Evolutionary conservation across 2,888 invertebrate species (phyloP).

Genomic region (Mantis religiosa): DNA sequence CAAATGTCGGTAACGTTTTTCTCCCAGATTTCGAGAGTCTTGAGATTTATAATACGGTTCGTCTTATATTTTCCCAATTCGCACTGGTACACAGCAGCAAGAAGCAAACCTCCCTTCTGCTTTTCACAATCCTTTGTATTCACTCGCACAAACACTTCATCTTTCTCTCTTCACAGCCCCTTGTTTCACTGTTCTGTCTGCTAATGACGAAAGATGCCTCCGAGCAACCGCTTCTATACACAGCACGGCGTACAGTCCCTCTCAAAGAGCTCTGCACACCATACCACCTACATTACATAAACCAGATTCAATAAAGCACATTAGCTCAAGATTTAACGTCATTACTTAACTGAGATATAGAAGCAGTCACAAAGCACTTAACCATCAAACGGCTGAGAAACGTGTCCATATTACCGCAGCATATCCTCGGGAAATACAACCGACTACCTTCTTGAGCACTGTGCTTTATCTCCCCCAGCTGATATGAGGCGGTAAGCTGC

Average conservation of each 20-base stretch:
- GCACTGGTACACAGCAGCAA: not conserved
- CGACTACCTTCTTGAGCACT: not conserved
- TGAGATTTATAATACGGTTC: not conserved
- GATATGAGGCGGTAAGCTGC: too few relatives aligned
- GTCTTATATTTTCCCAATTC: not conserved
- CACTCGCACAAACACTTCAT: not conserved
- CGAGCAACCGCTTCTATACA: not conserved
- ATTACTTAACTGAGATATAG: not conserved
- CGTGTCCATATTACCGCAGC: not conserved
- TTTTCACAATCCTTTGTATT: not conserved
- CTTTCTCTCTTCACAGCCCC: not conserved
- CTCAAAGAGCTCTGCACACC: not conserved
- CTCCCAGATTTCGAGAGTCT: not conserved
- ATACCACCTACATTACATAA: not conserved
- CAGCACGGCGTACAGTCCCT: constrained; percentile 2
- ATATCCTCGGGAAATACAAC: not conserved
- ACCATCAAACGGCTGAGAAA: not conserved
- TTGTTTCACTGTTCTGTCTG: constrained; percentile 15
- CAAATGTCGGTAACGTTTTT: not conserved
- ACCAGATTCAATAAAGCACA: not conserved
- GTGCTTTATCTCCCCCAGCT: too few relatives aligned
- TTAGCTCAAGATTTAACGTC: not conserved
- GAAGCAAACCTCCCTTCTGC: not conserved
- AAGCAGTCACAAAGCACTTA: not conserved
- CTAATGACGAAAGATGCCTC: constrained; percentile 14